Evolutionary conservation across 2,888 invertebrate species (phyloP), one percentile per base, ranked within the genome.

Genomic region (Aethes cnicana): DNA sequence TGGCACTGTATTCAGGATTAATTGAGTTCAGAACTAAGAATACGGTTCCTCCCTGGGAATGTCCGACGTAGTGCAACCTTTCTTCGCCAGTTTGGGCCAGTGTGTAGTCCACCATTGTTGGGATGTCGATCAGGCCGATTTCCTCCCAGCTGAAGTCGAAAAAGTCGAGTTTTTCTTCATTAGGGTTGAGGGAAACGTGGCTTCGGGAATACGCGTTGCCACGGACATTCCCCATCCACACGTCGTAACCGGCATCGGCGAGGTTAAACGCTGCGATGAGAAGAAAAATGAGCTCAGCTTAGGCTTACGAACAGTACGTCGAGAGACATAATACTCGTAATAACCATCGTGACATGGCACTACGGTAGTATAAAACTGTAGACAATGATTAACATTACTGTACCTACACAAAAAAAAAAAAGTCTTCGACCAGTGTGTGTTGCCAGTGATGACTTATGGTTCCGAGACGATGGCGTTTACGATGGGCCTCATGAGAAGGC

Each of bases 201-300:
- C 23, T 8, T 3, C 81, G 74, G 3, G 90, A 87, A 65, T 92
- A 92, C 2, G 76, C 80, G 63, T 92, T 94, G 8, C 95, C 95
- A 2, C 95, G 87, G 7, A 90, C 87, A 72, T 95, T 95, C 0
- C 93, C 92, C 75, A 95, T 74, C 95, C 95, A 95, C 0, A 93
- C 92, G 58, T 93, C 93, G 61, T 91, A 93, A n/a, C 92, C 92
- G 23, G 79, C 72, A 55, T 93, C 91, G 3, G 91, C 88, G 6
- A 93, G 61, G 12, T 82, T 59, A 56, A 64, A 66, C 3, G 49
- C 68, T 66, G 44, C 1, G 49, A 52, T 39, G 3, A 9, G 7
- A 6, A 17, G 2, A 9, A 9, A 5, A 5, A 14, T 14, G 14
- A n/a, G 16, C 4, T 25, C 5, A 8, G 6, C 23, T 23, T 6